Conservation (phyloP, 2,888 invertebrate genomes). For the Pyrochroa serraticornis region DNA sequence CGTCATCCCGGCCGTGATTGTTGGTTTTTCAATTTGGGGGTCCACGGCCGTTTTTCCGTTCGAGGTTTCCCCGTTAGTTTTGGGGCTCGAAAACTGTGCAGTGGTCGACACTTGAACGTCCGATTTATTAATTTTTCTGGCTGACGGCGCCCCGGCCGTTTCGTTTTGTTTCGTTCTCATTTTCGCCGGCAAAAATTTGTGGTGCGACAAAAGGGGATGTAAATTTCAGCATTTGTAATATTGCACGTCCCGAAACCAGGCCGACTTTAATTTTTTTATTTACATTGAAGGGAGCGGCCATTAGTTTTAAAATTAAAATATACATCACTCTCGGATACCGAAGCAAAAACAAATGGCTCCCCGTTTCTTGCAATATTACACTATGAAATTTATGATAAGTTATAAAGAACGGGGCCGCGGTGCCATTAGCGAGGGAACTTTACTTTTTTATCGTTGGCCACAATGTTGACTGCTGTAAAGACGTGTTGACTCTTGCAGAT, state of each 20-base stretch:
- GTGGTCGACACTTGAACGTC: too few species aligned
- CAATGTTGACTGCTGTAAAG: constrained; percentile 50
- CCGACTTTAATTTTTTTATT: constrained; percentile 53
- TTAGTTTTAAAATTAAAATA: constrained; percentile 59
- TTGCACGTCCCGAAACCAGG: constrained; percentile 40
- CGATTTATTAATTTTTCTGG: constrained; percentile 3
- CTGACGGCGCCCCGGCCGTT: neutral
- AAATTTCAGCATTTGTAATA: constrained; percentile 48
- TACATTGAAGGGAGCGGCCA: constrained; percentile 53
- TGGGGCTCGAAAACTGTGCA: too few species aligned
- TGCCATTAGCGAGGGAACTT: constrained; percentile 55
- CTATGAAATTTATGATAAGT: constrained; percentile 56
- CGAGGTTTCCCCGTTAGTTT: too few species aligned
- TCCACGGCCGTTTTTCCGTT: too few species aligned
- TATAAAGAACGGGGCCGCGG: constrained; percentile 54
- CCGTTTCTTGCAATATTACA: constrained; percentile 55
- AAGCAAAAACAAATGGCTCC: constrained; percentile 55
- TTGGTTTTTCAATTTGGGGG: too few species aligned
- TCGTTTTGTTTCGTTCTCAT: neutral
- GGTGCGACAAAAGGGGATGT: constrained; percentile 37
- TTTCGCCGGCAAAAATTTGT: neutral
- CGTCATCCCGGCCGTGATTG: too few species aligned
- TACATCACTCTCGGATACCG: constrained; percentile 55
- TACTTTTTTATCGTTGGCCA: constrained; percentile 52
- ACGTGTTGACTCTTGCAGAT: constrained; percentile 50